Percentiles rank a stretch among this genome's conserved stretches.
These are phyloP conservation scores for Hypercompe scribonia DNA, from an alignment of 2,888 invertebrate genomes.

Conservation along the genomic window DNA sequence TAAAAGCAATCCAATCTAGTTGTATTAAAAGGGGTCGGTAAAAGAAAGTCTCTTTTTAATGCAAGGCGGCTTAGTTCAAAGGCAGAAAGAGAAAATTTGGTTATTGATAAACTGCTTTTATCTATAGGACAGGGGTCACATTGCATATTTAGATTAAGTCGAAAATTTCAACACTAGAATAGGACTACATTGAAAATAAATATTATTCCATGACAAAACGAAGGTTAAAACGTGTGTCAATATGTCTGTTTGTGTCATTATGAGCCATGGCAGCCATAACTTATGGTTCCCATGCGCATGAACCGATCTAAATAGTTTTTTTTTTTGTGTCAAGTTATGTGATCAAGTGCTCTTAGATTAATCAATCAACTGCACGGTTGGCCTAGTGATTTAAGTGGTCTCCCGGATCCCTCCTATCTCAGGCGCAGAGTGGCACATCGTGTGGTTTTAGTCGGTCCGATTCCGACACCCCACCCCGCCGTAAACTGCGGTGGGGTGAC, in stretches of 20 bases:
- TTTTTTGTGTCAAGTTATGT: neutral
- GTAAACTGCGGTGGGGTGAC: no score
- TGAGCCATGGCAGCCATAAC: no score
- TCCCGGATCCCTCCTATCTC: no score
- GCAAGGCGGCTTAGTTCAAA: neutral
- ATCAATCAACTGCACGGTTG: no score
- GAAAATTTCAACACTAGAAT: neutral
- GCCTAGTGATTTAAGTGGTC: no score
- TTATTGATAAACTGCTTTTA: neutral
- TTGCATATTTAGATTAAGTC: neutral
- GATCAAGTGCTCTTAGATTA: neutral
- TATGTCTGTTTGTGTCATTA: neutral
- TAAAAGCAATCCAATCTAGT: no score
- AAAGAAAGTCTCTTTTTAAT: neutral
- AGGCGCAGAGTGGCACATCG: no score
- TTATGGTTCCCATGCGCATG: neutral
- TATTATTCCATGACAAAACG: neutral
- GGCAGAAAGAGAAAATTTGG: neutral
- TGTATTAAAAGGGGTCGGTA: no score
- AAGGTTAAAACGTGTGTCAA: neutral
- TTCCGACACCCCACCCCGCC: no score
- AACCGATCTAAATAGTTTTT: neutral
- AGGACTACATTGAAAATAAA: neutral
- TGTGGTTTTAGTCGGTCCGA: no score
- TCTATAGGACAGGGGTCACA: neutral